Conservation (phyloP, 1,140 invertebrate species). For the Drepana arcuata region DNA sequence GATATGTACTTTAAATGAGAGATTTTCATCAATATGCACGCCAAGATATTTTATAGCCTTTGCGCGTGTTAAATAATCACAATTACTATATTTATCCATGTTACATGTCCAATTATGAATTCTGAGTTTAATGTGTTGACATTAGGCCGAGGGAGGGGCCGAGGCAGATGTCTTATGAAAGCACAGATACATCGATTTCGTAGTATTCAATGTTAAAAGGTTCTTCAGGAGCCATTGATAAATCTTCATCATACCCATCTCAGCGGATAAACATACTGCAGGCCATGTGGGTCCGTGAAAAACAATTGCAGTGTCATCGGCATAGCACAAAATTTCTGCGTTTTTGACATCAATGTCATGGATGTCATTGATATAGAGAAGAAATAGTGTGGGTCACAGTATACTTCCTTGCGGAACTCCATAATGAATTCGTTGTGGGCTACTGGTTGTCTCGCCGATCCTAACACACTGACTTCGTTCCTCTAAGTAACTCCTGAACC, state of each 20-base stretch:
- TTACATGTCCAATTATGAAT: background rate
- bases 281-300: background rate
- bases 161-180: background rate
- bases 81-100: background rate
- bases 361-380: too few relatives aligned
- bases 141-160: background rate
- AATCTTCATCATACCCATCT: background rate
- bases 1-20: too few relatives aligned
- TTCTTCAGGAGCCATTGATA: background rate
- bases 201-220: background rate
- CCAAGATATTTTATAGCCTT: background rate
- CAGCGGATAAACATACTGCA: background rate
- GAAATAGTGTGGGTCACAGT: background rate
- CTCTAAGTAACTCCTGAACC: constrained; percentile 2
- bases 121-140: background rate
- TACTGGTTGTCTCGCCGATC: background rate
- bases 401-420: background rate
- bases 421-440: background rate
- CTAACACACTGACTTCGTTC: background rate
- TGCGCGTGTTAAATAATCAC: background rate
- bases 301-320: too few relatives aligned
- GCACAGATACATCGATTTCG: background rate
- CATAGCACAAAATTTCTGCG: background rate
- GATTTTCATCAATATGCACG: too few relatives aligned
- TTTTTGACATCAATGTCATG: background rate